A percentile compares a stretch with the other conserved stretches of the same genome.
phyloP scores from a whole-genome alignment of 1,140 invertebrate genomes.

The Drosophila murphyi region DNA sequence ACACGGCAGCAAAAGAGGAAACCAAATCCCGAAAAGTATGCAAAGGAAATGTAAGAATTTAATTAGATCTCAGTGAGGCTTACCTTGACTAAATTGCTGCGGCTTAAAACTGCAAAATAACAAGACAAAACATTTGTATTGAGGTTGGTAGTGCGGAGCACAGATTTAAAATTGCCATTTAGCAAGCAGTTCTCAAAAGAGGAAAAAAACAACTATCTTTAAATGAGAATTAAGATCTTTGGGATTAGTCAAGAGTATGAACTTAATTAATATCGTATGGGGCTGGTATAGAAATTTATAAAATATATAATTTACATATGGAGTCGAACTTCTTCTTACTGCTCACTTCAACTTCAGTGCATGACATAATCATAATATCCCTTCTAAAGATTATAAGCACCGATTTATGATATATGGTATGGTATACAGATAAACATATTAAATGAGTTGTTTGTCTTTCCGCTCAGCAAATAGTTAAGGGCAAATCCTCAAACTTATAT shows the following conservation, averaged over 20 bases:
- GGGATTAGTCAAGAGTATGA: no score
- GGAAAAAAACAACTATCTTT: no score
- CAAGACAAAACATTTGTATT: background rate
- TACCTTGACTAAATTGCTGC: slow-evolving; percentile 13
- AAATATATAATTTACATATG: no score
- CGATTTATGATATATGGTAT: background rate
- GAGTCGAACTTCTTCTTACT: no score
- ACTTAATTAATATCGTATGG: no score
- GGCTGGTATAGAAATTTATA: no score
- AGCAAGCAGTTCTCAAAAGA: background rate
- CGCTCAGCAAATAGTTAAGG: slow-evolving; percentile 15
- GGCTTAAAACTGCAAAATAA: slow-evolving; percentile 31
- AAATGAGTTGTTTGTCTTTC: slow-evolving; percentile 16
- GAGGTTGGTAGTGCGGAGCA: background rate
- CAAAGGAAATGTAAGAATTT: slow-evolving; percentile 56
- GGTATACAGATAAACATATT: background rate
- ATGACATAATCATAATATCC: background rate
- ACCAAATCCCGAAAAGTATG: background rate
- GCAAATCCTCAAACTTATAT: background rate
- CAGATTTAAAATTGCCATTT: no score
- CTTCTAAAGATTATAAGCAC: background rate
- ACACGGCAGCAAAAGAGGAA: background rate
- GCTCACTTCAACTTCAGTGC: no score
- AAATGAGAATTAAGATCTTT: no score
- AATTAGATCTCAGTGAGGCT: slow-evolving; percentile 47